Evolutionary conservation across 2,888 invertebrate genomes (phyloP).

Genomic region (Willowsia nigromaculata): DNA sequence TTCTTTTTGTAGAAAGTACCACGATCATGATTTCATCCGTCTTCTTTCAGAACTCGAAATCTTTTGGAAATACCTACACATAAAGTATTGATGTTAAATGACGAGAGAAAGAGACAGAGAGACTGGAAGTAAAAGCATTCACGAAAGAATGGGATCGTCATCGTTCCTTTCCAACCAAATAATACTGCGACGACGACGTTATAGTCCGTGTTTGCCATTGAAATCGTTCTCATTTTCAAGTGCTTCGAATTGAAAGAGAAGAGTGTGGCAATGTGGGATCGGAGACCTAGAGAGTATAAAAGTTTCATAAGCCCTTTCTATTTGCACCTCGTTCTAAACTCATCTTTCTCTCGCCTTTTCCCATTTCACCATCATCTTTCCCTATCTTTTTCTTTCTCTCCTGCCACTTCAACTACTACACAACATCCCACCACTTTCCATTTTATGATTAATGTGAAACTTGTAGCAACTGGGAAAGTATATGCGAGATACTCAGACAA

Average conservation of each 20-base stretch:
- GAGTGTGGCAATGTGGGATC: background rate
- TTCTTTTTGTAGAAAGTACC: background rate
- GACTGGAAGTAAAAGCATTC: background rate
- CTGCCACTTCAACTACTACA: background rate
- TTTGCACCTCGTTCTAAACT: conserved; percentile 29
- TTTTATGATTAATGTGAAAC: conserved; percentile 25
- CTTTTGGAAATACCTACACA: background rate
- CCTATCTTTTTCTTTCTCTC: background rate
- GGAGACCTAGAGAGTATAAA: background rate
- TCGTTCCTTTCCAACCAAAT: background rate
- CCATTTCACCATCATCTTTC: conserved; percentile 6
- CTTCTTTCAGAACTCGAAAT: too few species aligned
- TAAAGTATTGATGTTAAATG: background rate
- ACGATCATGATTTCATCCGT: background rate
- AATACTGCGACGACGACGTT: background rate
- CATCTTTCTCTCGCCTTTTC: conserved; percentile 19
- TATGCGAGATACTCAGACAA: background rate
- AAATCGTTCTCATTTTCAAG: conserved; percentile 24
- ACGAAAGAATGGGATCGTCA: background rate
- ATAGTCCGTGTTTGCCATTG: background rate
- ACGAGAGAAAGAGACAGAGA: background rate
- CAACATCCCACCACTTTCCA: background rate
- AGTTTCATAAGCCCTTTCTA: conserved; percentile 16
- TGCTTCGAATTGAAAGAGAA: background rate
- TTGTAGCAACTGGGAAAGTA: conserved; percentile 8